Evolutionary conservation across 2,888 invertebrate species (phyloP), one percentile per base, ranked within the genome.

Genomic region (Teleogryllus oceanicus): DNA sequence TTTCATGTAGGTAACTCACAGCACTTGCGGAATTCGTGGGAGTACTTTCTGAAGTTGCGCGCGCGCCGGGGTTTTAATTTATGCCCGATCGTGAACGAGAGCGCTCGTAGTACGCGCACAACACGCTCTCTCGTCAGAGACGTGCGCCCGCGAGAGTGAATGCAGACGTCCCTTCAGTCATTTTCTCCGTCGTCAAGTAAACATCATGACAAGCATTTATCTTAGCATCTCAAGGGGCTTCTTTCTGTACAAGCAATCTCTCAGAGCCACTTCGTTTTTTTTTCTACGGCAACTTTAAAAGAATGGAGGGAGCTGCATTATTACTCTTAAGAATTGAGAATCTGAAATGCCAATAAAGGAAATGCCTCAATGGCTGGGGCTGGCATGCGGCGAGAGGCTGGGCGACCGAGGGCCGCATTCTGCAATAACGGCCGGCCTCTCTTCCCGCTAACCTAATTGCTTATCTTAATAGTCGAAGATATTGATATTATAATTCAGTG

Each of bases 201-300:
- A 79, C 77, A 79, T 37, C 76, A 76, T 77, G 79, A 79, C 79
- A 79, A 76, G 79, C 79, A 79, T 79, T 79, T 79, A 51, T 79
- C 76, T 76, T 76, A 76, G 51, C 51, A 79, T 78, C 78, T 62
- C 78, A 78, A 62, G 62, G n/a, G 62, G 62, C 62, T 62, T 62
- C 62, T 62, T 62, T 62, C 62, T 18, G 62, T 62, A 62, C 62
- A 62, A 62, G 62, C 62, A 62, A 62, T 62, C 62, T 62, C 62
- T 62, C 62, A 62, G 16, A 62, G n/a, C 62, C 62, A 62, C 62
- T 62, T 62, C 62, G 62, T n/a, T 62, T 62, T 62, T 62, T 62
- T 62, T n/a, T 62, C 5, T 62, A 62, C 13, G n/a, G 62, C 62
- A 62, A 62, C 62, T 62, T 62, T 62, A 62, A 62, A 62, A 62